Evolutionary conservation across 1,140 invertebrate genomes (phyloP).

Genomic region (Gryllus bimaculatus): DNA sequence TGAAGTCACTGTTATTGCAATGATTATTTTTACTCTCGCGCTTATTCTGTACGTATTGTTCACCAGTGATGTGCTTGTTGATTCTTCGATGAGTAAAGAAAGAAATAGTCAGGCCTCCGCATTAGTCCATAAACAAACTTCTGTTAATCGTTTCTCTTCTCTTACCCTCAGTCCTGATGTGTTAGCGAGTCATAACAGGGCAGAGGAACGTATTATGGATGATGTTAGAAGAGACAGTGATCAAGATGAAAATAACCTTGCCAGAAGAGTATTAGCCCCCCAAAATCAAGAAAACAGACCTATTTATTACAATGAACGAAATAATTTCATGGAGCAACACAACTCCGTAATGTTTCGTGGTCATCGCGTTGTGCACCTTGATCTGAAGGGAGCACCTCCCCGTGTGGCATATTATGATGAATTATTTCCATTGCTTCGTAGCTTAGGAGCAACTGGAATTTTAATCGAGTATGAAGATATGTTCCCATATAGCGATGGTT

Average conservation of each 20-base stretch:
- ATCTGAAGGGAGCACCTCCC: constrained; percentile 84
- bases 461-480: constrained; percentile 59
- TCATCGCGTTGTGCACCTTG: constrained; percentile 61
- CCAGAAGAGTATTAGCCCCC: constrained; percentile 11
- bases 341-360: constrained; percentile 12
- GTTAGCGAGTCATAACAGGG: constrained; percentile 5
- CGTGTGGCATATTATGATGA: constrained; percentile 59
- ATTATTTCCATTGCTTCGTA: constrained; percentile 63
- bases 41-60: constrained; percentile 17
- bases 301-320: not conserved
- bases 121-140: not conserved
- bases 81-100: not conserved
- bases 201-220: constrained; percentile 16
- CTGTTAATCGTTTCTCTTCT: constrained; percentile 4
- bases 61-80: constrained; percentile 1
- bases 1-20: constrained; percentile 14
- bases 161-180: constrained; percentile 2
- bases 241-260: constrained; percentile 6
- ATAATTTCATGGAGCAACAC: not conserved
- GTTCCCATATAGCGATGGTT: constrained; percentile 48
- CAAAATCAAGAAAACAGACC: not conserved
- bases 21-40: constrained; percentile 11
- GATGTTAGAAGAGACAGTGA: not conserved
- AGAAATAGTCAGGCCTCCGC: not conserved
- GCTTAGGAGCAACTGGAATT: constrained; percentile 47